Evolutionary conservation across 2,797 vertebrate genomes (phyloP), one percentile per base, ranked within the genome.

Genomic region (Lacerta bilineata): DNA sequence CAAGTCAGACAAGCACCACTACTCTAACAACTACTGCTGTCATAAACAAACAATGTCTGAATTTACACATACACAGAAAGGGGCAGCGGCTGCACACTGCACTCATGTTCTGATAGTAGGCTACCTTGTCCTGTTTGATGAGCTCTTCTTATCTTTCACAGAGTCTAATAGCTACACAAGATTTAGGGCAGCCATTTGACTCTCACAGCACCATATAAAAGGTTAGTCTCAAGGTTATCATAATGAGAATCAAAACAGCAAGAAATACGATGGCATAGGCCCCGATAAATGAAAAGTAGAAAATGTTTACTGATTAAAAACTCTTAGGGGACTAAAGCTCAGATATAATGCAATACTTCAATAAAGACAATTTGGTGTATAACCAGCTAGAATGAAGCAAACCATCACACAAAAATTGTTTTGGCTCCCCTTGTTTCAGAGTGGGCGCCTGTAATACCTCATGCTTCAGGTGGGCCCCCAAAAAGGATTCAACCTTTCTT

Each of bases 61-160:
- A 64, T 76, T 66, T 55, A 29, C 17, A 39, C 61, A 83, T 11
- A 20, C 8, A 55, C 71, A n/a, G 43, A 82, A 83, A 77, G 3
- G 23, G 7, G 23, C 8, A 4, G 59, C 18, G 3, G 41, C 27
- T 76, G n/a, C 61, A 78, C 33, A 39, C 11, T 20, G 11, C n/a
- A 80, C 75, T 66, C 8, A 23, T 8, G 18, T 61, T n/a, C 25
- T 80, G 75, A 25, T 6, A 23, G 25, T 27, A 61, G 33, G 36
- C 74, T 85, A 85, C 74, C 41, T 29, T 85, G 23, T 64, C 36
- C 1, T 36, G 23, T 9, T 15, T 80, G 64, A 71, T 36, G 23
- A n/a, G 4, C 9, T 68, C 39, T 25, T 23, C 72, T 87, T 90
- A 91, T 29, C 61, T 90, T 91, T 90, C 71, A 79, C 15, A 74